phyloP scores from a whole-genome alignment of 2,888 invertebrate genomes.

The Brenthis hecate region DNA sequence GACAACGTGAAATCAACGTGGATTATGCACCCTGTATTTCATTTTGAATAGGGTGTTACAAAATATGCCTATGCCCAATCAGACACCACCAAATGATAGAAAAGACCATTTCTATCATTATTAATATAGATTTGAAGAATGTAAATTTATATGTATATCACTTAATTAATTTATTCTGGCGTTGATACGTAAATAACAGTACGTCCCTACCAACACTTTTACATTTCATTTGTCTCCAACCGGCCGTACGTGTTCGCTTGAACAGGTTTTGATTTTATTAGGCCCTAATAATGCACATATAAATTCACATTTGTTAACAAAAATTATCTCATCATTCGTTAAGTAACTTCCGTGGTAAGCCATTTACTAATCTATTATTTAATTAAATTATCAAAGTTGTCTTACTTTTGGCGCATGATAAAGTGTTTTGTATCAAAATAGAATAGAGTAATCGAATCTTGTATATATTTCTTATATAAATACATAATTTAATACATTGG shows the following conservation, averaged over 20 bases:
- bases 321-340: slow-evolving; percentile 3
- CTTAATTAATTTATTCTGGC: not conserved
- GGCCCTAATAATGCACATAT: slow-evolving; percentile 4
- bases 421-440: not conserved
- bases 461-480: too few relatives aligned
- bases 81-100: too few relatives aligned
- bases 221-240: slow-evolving; percentile 4
- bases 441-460: too few relatives aligned
- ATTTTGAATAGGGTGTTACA: too few relatives aligned
- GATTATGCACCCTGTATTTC: too few relatives aligned
- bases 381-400: slow-evolving; percentile 2
- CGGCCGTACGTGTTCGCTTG: slow-evolving; percentile 12
- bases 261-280: slow-evolving; percentile 21
- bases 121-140: too few relatives aligned
- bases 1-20: too few relatives aligned
- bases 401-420: not conserved
- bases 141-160: not conserved
- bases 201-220: not conserved
- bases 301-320: slow-evolving; percentile 15
- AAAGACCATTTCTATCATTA: too few relatives aligned
- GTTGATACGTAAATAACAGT: not conserved
- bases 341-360: not conserved
- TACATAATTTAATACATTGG: too few relatives aligned
- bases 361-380: slow-evolving; percentile 5
- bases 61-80: too few relatives aligned